Conservation (phyloP, 2,888 invertebrate genomes). For the Sarcophaga carnaria region DNA sequence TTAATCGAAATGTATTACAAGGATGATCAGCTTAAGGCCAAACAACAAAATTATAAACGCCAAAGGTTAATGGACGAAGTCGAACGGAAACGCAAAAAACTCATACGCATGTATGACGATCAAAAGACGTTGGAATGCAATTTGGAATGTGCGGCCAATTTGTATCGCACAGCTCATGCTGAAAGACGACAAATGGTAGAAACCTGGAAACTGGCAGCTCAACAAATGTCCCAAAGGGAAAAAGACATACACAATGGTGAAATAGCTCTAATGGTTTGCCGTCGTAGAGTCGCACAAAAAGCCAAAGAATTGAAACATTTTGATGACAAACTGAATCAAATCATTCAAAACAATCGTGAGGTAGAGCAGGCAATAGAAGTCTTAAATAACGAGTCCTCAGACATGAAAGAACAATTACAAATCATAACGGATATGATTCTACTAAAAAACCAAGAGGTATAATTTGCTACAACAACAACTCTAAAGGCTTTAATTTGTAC, state of each 20-base stretch:
- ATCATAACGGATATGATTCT: constrained; percentile 78
- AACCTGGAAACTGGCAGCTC: constrained; percentile 88
- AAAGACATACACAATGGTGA: constrained; percentile 85
- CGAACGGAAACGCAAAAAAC: constrained; percentile 81
- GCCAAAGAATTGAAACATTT: constrained; percentile 81
- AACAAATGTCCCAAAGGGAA: constrained; percentile 87
- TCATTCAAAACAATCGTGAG: constrained; percentile 83
- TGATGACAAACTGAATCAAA: constrained; percentile 83
- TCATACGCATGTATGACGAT: constrained; percentile 82
- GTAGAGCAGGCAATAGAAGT: constrained; percentile 81
- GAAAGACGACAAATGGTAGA: constrained; percentile 87
- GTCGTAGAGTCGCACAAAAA: constrained; percentile 77
- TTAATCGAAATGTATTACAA: constrained; percentile 88
- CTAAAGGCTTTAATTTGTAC: background rate
- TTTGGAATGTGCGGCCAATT: constrained; percentile 82
- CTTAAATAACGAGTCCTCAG: constrained; percentile 80
- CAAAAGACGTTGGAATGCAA: constrained; percentile 84
- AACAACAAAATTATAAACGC: constrained; percentile 84
- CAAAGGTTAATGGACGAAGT: constrained; percentile 83
- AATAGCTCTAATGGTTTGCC: constrained; percentile 76
- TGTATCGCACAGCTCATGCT: constrained; percentile 84
- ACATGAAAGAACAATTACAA: constrained; percentile 78
- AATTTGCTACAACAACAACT: background rate
- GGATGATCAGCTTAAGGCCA: constrained; percentile 87
- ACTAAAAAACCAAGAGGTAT: constrained; percentile 82